Evolutionary conservation across 2,113 vertebrate genomes (phyloP).

Genomic region (Brienomyrus longianalis): DNA sequence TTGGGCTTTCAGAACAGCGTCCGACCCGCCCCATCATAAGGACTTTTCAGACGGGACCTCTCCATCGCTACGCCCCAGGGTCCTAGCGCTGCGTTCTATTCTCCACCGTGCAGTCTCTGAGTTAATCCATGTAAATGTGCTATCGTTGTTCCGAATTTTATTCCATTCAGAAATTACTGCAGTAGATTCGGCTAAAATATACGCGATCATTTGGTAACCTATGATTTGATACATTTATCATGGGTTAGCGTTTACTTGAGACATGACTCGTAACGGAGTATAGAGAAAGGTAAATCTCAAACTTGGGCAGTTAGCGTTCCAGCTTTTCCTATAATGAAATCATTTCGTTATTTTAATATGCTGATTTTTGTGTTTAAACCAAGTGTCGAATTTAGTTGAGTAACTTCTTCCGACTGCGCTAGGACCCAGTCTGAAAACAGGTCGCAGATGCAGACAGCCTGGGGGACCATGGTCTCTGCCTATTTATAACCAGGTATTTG

Average conservation of each 20-base stretch:
- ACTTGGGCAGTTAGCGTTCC: background rate
- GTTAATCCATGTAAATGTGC: background rate
- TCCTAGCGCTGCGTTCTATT: slow-evolving; percentile 20
- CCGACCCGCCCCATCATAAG: background rate
- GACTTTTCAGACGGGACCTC: slow-evolving; percentile 15
- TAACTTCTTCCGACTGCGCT: background rate
- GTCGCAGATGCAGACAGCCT: background rate
- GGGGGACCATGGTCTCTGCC: slow-evolving; percentile 13
- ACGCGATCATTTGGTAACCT: background rate
- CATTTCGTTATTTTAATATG: background rate
- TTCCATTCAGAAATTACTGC: background rate
- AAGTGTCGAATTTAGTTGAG: background rate
- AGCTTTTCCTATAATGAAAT: background rate
- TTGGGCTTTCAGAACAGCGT: background rate
- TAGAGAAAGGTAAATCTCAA: background rate
- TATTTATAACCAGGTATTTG: slow-evolving; percentile 63
- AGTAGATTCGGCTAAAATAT: background rate
- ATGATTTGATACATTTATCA: background rate
- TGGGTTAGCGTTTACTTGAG: background rate
- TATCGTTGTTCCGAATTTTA: background rate
- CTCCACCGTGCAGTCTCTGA: background rate
- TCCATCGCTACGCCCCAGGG: slow-evolving; percentile 11
- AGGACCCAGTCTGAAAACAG: slow-evolving; percentile 3
- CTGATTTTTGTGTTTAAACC: background rate
- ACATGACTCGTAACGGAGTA: background rate